phyloP scores from a whole-genome alignment of 64 coral and sea anemone species.

The Exaiptasia diaphana region DNA sequence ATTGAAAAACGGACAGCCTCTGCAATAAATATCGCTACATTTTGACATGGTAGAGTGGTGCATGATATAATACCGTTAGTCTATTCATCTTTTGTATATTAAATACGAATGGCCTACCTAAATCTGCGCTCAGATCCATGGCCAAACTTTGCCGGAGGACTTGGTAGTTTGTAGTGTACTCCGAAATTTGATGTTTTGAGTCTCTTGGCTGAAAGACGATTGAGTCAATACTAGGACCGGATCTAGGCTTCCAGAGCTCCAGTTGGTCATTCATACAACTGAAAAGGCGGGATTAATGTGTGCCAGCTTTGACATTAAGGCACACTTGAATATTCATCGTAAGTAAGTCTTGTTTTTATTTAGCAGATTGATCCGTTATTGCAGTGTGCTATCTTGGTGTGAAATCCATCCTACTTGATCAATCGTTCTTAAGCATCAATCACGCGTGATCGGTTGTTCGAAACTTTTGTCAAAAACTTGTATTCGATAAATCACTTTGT shows the following conservation, averaged over 20 bases:
- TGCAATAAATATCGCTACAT: neutral
- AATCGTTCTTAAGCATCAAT: neutral
- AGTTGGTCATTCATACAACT: slow-evolving; percentile 51
- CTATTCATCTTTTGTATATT: neutral
- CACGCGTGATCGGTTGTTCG: neutral
- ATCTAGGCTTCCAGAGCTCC: slow-evolving; percentile 52
- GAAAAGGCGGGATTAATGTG: slow-evolving; percentile 49
- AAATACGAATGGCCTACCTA: slow-evolving; percentile 18
- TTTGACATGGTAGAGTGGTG: neutral
- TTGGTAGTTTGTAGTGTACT: slow-evolving; percentile 8
- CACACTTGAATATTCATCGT: slow-evolving; percentile 63
- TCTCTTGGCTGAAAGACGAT: slow-evolving; percentile 6
- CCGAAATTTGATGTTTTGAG: slow-evolving; percentile 42
- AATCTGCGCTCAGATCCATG: slow-evolving; percentile 9
- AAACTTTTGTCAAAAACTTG: slow-evolving; percentile 1
- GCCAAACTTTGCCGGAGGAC: neutral
- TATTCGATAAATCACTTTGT: neutral
- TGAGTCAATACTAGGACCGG: slow-evolving; percentile 64
- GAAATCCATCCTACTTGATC: neutral
- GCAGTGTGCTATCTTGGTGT: neutral
- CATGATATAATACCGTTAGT: neutral
- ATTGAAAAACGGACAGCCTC: neutral
- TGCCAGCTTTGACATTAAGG: slow-evolving; percentile 43
- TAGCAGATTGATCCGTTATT: neutral
- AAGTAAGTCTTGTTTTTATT: slow-evolving; percentile 24